Conservation (phyloP, 2,113 vertebrate species). For the Percopsis transmontana region DNA sequence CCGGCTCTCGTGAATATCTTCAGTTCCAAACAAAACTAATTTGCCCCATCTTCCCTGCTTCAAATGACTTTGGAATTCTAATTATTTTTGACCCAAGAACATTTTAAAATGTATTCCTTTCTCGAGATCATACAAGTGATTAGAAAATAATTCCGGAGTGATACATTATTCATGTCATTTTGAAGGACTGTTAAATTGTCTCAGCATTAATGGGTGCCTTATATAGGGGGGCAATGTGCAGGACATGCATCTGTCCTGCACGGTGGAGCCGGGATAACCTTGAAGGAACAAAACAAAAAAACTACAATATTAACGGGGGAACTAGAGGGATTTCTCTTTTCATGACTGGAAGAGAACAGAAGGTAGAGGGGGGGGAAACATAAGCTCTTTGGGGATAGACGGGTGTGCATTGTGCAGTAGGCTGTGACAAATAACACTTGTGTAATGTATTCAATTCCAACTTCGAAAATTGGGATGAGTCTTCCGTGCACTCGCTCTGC, state of each 20-base stretch:
- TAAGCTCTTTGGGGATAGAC: background rate
- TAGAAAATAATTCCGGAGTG: background rate
- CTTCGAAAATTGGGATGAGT: slow-evolving; percentile 26
- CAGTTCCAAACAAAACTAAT: background rate
- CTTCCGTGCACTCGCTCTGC: background rate
- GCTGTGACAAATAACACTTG: slow-evolving; percentile 23
- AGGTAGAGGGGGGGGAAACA: background rate
- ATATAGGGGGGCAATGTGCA: background rate
- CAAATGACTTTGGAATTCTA: background rate
- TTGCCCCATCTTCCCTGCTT: background rate
- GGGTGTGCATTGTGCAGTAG: slow-evolving; percentile 28
- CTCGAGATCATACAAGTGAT: background rate
- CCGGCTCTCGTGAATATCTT: background rate
- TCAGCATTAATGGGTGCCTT: background rate
- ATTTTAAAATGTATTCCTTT: background rate
- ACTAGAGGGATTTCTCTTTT: background rate
- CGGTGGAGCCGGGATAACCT: background rate
- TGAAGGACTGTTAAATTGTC: slow-evolving; percentile 12
- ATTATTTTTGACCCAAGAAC: background rate
- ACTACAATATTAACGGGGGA: no score
- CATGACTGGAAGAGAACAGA: background rate
- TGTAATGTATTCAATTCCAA: slow-evolving; percentile 35
- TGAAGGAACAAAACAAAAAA: background rate
- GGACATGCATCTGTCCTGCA: background rate
- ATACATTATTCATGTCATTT: background rate